A percentile compares a stretch with the other conserved stretches of the same genome.
Evolutionary conservation across 2,888 invertebrate species (phyloP).

Genomic region (Drosophila flavopinicola): DNA sequence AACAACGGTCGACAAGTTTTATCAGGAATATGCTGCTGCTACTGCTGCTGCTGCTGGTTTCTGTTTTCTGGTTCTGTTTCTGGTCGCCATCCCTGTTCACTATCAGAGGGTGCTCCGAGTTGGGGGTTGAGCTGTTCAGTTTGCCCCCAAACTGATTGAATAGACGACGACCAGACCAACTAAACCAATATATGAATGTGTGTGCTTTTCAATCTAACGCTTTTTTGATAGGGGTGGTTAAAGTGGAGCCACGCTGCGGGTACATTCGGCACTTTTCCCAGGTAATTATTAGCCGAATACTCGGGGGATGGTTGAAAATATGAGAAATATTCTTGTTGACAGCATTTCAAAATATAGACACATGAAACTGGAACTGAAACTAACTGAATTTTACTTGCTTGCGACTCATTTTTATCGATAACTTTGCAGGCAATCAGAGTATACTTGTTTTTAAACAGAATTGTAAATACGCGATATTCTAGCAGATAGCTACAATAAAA

Average conservation of each 20-base stretch:
- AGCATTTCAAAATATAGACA: not conserved
- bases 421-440: no score
- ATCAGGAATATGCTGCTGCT: constrained; percentile 37
- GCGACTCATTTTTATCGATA: no score
- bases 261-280: constrained; percentile 9
- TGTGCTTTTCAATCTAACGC: constrained; percentile 25
- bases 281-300: constrained; percentile 33
- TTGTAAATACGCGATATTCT: no score
- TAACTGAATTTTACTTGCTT: no score
- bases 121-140: constrained; percentile 18
- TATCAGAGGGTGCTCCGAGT: constrained; percentile 8
- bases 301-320: constrained; percentile 8
- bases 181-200: constrained; percentile 28
- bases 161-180: constrained; percentile 31
- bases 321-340: constrained; percentile 5
- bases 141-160: constrained; percentile 35
- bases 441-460: no score
- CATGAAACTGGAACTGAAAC: no score
- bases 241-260: constrained; percentile 15
- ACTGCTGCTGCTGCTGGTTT: no score
- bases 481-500: no score
- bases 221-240: constrained; percentile 37
- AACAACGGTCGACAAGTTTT: constrained; percentile 34
- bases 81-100: constrained; percentile 42
- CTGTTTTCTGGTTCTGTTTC: constrained; percentile 7